A percentile compares a stretch with the other conserved stretches of the same genome.
Evolutionary conservation across 2,113 vertebrate species (phyloP).

Genomic region (Taurulus bubalis): DNA sequence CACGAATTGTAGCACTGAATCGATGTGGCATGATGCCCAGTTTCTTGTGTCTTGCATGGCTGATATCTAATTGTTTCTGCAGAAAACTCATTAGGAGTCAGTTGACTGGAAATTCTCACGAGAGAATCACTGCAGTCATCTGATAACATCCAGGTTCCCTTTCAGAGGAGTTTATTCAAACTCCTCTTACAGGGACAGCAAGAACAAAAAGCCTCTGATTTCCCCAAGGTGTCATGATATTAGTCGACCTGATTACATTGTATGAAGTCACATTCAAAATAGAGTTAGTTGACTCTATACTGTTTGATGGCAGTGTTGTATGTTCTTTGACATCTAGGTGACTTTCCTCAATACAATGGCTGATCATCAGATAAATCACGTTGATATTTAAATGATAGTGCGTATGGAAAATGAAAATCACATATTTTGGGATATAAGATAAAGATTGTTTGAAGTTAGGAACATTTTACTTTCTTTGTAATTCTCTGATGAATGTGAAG

Average conservation of each 20-base stretch:
- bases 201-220: constrained; percentile 69
- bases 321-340: constrained; percentile 4
- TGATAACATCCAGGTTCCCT: constrained; percentile 69
- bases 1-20: constrained; percentile 78
- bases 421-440: background rate
- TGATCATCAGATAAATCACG: background rate
- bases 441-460: background rate
- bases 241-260: constrained; percentile 48
- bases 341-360: constrained; percentile 11
- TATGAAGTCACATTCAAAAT: constrained; percentile 39
- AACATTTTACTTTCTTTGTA: constrained; percentile 5
- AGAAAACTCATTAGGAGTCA: constrained; percentile 88
- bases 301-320: constrained; percentile 4
- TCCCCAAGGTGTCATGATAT: constrained; percentile 68
- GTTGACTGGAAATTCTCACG: constrained; percentile 81
- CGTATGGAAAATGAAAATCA: background rate
- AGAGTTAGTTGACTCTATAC: background rate
- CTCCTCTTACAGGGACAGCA: constrained; percentile 58
- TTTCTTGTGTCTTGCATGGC: constrained; percentile 80
- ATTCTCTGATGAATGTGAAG: constrained; percentile 19
- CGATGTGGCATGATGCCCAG: constrained; percentile 79
- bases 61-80: constrained; percentile 87
- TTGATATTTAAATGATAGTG: background rate
- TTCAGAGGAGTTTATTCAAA: constrained; percentile 65
- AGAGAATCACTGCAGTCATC: constrained; percentile 71